Evolutionary conservation across 2,888 invertebrate species (phyloP), one percentile per base, ranked within the genome.

Genomic region (Apantesis nais): DNA sequence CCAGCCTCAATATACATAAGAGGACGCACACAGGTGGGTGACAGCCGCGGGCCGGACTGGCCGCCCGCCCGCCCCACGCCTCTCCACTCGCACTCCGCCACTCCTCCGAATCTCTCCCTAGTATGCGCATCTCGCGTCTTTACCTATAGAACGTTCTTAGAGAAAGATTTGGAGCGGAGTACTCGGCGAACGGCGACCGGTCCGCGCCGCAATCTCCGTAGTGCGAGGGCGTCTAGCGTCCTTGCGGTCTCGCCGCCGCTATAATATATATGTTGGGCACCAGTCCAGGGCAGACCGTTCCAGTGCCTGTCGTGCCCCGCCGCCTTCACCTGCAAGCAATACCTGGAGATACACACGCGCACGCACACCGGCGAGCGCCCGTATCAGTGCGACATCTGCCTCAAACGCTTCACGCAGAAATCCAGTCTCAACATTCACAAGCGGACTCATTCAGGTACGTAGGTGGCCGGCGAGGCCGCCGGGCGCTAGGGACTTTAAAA

Each of bases 371-470:
- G 94, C 89, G 94, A 95, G 93, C 95, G 95, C 73, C 95, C 95
- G 73, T 96, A 95, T 92, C 95, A 97, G 92, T 97, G 97, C 92
- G 97, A 97, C 92, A 95, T 97, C 88, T 97, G 97, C 92, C 95
- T 96, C 87, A 97, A 97, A 94, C 96, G 97, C 88, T 97, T 97
- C 95, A 97, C 97, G 77, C 97, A 97, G 95, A 97, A 97, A 92
- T 97, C 97, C 88, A 97, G 97, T 91, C 95, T 97, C 85, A 97
- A 97, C 94, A 97, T 97, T 81, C 97, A 97, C 95, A 97, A 97
- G 90, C 96, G 97, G 88, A 97, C 97, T 80, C 97, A 97, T 90
- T 97, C 97, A 87, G 95, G 95, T 95, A 94, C 83, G 93, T 91
- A 81, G 76, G 79, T 74, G 84, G 79, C 77, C 81, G 77, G 81